Conservation (phyloP, 2,113 vertebrate species). For the Phylloscopus whistleri region DNA sequence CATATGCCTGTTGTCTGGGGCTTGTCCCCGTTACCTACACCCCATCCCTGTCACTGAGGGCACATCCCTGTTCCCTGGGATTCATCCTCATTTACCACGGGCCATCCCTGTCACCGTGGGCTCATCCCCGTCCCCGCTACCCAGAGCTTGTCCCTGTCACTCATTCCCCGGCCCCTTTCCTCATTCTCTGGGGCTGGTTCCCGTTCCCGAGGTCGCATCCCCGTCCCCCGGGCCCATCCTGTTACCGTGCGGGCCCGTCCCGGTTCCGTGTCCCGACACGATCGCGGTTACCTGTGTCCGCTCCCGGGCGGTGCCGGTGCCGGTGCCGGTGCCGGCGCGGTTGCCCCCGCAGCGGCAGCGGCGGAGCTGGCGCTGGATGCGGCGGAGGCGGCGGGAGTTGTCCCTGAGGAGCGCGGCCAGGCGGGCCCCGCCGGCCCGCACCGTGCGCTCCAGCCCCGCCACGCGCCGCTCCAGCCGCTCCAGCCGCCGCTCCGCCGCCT, state of each 20-base stretch:
- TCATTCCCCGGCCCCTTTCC: too few species aligned
- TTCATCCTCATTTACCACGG: not conserved
- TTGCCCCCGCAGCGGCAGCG: slow-evolving; percentile 47
- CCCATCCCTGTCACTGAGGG: not conserved
- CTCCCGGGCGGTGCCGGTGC: not conserved
- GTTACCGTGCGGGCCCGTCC: not conserved
- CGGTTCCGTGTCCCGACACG: not conserved
- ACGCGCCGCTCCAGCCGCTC: not conserved
- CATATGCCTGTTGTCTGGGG: not conserved
- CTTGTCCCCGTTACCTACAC: not conserved
- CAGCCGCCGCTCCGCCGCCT: not conserved
- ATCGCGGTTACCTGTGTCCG: not conserved
- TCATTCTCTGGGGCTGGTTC: not conserved
- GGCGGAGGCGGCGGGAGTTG: slow-evolving; percentile 66
- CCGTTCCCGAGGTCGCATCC: not conserved
- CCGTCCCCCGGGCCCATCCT: not conserved
- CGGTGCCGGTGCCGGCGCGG: not conserved
- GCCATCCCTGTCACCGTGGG: too few species aligned
- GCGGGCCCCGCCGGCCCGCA: slow-evolving; percentile 62
- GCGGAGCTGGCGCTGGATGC: slow-evolving; percentile 70
- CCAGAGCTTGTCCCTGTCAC: too few species aligned
- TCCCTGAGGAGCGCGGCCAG: slow-evolving; percentile 69
- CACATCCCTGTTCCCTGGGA: not conserved
- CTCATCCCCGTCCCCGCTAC: too few species aligned
- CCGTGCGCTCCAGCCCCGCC: slow-evolving; percentile 63